These are phyloP conservation scores for Thymallus thymallus DNA, from an alignment of 2,113 vertebrate species.

Conservation along the genomic window DNA sequence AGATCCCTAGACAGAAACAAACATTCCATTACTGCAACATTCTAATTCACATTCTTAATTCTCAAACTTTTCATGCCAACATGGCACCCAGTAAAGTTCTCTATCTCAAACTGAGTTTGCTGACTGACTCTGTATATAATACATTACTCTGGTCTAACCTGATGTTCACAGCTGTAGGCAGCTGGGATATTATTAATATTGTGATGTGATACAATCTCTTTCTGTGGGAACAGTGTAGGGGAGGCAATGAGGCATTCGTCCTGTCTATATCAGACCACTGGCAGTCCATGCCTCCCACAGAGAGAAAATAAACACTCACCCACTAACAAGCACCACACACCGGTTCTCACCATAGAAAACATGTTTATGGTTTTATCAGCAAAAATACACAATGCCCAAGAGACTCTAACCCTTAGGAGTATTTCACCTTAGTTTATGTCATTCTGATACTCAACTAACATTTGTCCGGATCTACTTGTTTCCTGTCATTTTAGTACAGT, in stretches of 20 bases:
- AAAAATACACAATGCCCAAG: background rate
- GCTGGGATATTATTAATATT: background rate
- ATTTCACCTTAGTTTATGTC: too few species aligned
- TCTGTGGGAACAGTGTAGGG: background rate
- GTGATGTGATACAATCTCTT: background rate
- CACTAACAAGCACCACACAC: background rate
- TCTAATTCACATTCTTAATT: background rate
- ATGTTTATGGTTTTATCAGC: background rate
- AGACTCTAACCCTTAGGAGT: background rate
- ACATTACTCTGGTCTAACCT: background rate
- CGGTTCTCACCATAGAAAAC: background rate
- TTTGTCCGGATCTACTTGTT: background rate
- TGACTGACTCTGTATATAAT: too few species aligned
- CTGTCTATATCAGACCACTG: background rate
- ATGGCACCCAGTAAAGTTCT: background rate
- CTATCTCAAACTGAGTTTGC: background rate
- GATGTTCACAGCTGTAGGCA: background rate
- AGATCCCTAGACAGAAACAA: background rate
- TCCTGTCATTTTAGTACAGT: too few species aligned
- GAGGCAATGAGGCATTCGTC: background rate
- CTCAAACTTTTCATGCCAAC: background rate
- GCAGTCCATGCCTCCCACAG: constrained; percentile 2
- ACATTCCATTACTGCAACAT: background rate
- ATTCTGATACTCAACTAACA: background rate
- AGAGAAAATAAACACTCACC: background rate